Base-by-base conservation (phyloP, 1,140 invertebrate species). In the Drosophila novamexicana region DNA sequence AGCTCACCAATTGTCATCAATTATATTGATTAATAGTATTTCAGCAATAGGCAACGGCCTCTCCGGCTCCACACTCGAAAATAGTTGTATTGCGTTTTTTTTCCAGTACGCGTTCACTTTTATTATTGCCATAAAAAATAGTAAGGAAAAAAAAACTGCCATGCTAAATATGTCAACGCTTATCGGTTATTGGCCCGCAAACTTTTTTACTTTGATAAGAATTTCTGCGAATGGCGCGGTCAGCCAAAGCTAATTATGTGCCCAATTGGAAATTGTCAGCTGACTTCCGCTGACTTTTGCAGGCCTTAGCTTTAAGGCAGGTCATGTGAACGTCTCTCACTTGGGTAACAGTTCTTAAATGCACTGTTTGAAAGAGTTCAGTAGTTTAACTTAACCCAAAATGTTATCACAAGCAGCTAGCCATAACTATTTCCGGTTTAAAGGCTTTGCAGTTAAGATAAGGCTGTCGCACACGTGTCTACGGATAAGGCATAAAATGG, bases 11-110 rank as follows among this genome's bases (percentile, higher is more conserved):
- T 82, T 85, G 83, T 82, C 79, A 85, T 85, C 82, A 85, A 85
- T 85, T 85, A 85, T 85, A 81, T 79, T 85, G 82, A 85, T 85
- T 85, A 85, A 85, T 85, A 72, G 83, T 66, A 7, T 37, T 16
- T 14, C 4, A 34, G 29, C 22, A 29, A 29, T 29, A 29, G 22
- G 22, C 22, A 58, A 61, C 65, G 44, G 29, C 79, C 49, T 44
- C 58, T 59, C 45, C 50, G 3, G 22, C 4, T 29, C 58, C 47
- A 36, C 39, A 49, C 49, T 42, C 44, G n/a, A 40, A 54, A 67
- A 53, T 42, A 18, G 37, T 47, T 47, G 34, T 54, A 36, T 42
- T 50, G 22, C 49, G n/a, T 34, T 34, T 49, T 59, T 42, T 42
- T 7, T 42, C 75, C 56, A 63, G 22, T 29, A 3, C 62, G 52